phyloP scores from a whole-genome alignment of 1,140 invertebrate genomes.

The Anoplophora glabripennis region DNA sequence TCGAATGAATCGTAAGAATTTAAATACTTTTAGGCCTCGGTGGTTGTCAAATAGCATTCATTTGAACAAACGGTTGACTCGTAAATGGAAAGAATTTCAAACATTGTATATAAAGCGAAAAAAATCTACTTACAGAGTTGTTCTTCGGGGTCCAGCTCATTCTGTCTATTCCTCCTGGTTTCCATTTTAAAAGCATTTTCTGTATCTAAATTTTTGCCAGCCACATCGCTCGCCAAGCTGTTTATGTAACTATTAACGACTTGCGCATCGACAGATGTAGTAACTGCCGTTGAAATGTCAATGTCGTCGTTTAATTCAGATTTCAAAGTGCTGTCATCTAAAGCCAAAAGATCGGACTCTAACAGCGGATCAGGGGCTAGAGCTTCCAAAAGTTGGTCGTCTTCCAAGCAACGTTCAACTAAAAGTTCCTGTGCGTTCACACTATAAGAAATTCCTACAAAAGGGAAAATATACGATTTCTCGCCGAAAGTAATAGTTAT shows the following conservation, averaged over 20 bases:
- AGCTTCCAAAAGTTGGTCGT: slow-evolving; percentile 41
- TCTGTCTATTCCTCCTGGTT: slow-evolving; percentile 20
- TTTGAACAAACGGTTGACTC: too few relatives aligned
- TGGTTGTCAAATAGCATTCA: too few relatives aligned
- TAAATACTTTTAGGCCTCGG: too few relatives aligned
- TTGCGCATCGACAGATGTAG: slow-evolving; percentile 17
- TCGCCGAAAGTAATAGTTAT: neutral
- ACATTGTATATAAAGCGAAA: too few relatives aligned
- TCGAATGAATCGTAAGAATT: too few relatives aligned
- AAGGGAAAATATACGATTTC: neutral
- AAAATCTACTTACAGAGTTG: slow-evolving; percentile 33
- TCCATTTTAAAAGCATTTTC: slow-evolving; percentile 20
- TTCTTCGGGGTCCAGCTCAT: slow-evolving; percentile 33
- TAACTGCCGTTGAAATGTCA: neutral
- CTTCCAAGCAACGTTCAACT: slow-evolving; percentile 41
- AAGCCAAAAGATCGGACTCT: slow-evolving; percentile 37
- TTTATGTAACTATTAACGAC: slow-evolving; percentile 30
- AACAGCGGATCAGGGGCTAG: slow-evolving; percentile 37
- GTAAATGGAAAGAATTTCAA: too few relatives aligned
- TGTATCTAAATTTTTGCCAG: slow-evolving; percentile 4
- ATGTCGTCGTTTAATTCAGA: slow-evolving; percentile 33
- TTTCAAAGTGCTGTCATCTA: slow-evolving; percentile 43
- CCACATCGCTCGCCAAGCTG: slow-evolving; percentile 17
- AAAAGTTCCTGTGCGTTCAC: slow-evolving; percentile 41
- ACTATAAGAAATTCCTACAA: slow-evolving; percentile 42